phyloP scores from a whole-genome alignment of 1,140 invertebrate species.

The Trialeurodes vaporariorum region DNA sequence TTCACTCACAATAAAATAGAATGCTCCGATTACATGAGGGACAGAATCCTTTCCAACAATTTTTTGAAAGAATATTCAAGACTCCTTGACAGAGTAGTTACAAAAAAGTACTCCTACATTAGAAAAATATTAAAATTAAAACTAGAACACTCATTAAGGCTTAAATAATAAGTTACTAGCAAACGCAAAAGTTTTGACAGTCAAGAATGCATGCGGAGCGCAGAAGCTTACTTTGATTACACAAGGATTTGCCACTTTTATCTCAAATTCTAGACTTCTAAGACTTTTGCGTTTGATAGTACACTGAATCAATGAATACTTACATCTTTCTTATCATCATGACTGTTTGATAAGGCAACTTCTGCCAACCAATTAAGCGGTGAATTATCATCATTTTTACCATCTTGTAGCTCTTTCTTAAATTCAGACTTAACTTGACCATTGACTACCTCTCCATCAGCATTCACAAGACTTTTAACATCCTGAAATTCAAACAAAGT shows the following conservation, averaged over 20 bases:
- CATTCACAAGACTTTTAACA: background rate
- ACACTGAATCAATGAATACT: slow-evolving; percentile 12
- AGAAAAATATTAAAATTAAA: no score
- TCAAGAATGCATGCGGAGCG: background rate
- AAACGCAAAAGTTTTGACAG: no score
- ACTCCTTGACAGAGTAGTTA: no score
- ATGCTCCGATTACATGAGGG: no score
- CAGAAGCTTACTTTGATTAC: slow-evolving; percentile 4
- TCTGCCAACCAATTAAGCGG: slow-evolving; percentile 57
- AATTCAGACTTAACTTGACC: slow-evolving; percentile 46
- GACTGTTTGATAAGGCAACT: slow-evolving; percentile 42
- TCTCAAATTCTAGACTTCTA: no score
- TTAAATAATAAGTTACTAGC: slow-evolving; percentile 5
- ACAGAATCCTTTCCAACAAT: no score
- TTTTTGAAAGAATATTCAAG: no score
- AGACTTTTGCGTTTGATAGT: no score
- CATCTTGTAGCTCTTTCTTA: slow-evolving; percentile 20
- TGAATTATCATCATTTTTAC: slow-evolving; percentile 38
- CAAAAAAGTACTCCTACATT: no score
- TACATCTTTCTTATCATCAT: slow-evolving; percentile 37
- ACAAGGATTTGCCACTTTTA: no score
- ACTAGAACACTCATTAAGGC: no score
- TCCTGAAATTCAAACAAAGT: background rate
- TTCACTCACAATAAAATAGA: no score
- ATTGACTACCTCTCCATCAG: slow-evolving; percentile 30